These are phyloP conservation scores for Neolamprologus hecqui DNA, from an alignment of 2,113 vertebrate species.

Conservation along the genomic window DNA sequence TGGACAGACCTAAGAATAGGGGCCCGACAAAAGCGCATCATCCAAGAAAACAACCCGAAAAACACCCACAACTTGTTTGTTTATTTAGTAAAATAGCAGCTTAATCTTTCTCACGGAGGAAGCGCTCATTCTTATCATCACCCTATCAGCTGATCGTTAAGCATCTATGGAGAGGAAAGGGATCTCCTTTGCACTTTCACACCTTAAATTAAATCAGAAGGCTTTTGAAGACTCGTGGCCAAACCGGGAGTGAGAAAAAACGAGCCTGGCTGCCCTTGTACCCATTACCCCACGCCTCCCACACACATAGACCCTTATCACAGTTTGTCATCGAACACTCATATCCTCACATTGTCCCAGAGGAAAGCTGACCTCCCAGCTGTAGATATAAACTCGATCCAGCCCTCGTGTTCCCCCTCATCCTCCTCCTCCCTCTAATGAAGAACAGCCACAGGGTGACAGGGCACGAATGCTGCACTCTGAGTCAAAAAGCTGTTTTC, in stretches of 20 bases:
- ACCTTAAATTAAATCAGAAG: background rate
- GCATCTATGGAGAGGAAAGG: background rate
- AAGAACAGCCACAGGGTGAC: constrained; percentile 1
- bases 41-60: background rate
- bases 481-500: background rate
- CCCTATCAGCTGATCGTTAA: background rate
- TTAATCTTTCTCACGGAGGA: background rate
- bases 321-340: constrained; percentile 67
- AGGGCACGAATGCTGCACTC: constrained; percentile 3
- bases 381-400: constrained; percentile 39
- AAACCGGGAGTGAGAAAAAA: background rate
- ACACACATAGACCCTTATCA: constrained; percentile 48
- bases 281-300: background rate
- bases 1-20: background rate
- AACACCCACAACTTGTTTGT: background rate
- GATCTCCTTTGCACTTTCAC: background rate
- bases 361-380: constrained; percentile 66
- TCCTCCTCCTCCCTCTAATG: background rate
- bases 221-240: background rate
- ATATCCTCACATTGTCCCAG: constrained; percentile 74
- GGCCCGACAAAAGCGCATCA: background rate
- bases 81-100: background rate
- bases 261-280: background rate
- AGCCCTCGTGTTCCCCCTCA: background rate
- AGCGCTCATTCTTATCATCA: background rate